Evolutionary conservation across 2,888 invertebrate species (phyloP).

Genomic region (Seira musarum): DNA sequence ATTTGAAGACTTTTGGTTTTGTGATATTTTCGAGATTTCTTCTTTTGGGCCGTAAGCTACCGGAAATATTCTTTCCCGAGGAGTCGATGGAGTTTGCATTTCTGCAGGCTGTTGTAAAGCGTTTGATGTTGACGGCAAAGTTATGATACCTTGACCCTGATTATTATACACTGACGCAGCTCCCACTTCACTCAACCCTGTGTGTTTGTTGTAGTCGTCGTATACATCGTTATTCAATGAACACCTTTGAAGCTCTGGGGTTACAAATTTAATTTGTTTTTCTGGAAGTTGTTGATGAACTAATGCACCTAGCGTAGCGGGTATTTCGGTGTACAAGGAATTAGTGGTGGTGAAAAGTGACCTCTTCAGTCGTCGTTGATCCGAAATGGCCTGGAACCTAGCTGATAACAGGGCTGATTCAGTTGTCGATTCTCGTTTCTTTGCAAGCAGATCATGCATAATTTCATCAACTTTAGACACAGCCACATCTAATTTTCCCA

Average conservation of each 20-base stretch:
- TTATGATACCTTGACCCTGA: not conserved
- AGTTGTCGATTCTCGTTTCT: not conserved
- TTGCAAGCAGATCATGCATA: conserved; percentile 37
- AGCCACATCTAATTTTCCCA: conserved; percentile 61
- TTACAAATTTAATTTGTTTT: conserved; percentile 31
- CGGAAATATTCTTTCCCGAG: conserved; percentile 9
- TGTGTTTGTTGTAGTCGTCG: not conserved
- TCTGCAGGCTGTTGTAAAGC: not conserved
- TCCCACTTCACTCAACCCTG: not conserved
- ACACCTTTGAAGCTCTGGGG: not conserved
- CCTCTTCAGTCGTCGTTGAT: not conserved
- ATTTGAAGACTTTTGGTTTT: not conserved
- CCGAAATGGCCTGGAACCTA: not conserved
- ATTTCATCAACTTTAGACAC: conserved; percentile 57
- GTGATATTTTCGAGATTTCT: not conserved
- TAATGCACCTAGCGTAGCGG: not conserved
- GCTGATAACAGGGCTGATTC: not conserved
- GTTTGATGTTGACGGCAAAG: not conserved
- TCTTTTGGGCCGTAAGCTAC: conserved; percentile 32
- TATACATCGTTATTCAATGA: not conserved
- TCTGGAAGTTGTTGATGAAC: conserved; percentile 42
- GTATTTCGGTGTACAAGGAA: not conserved
- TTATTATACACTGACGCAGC: not conserved
- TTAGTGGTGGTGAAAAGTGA: conserved; percentile 1
- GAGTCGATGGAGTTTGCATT: conserved; percentile 12